Evolutionary conservation across 2,888 invertebrate species (phyloP).

Genomic region (Heliothis peltigera): DNA sequence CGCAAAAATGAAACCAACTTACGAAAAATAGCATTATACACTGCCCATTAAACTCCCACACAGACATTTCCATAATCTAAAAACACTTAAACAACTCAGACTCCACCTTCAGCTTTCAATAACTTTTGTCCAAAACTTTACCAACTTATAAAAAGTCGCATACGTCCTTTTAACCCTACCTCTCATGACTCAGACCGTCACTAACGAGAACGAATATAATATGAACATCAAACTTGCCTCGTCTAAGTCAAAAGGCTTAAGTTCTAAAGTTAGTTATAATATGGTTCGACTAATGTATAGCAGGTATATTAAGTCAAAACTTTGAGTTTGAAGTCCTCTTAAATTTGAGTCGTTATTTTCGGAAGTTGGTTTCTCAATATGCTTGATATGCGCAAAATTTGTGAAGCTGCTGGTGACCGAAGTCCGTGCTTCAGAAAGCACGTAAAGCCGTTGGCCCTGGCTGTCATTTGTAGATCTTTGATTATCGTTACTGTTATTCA

Average conservation of each 20-base stretch:
- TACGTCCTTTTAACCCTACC: conserved; percentile 25
- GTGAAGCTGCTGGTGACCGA: too few species aligned
- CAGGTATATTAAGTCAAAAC: conserved; percentile 61
- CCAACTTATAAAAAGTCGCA: conserved; percentile 13
- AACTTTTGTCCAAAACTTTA: conserved; percentile 27
- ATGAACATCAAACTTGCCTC: conserved; percentile 77
- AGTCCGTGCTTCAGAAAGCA: too few species aligned
- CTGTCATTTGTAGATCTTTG: too few species aligned
- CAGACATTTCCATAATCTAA: conserved; percentile 20
- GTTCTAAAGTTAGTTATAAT: conserved; percentile 71
- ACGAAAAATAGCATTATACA: too few species aligned
- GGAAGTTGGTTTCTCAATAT: conserved; percentile 14
- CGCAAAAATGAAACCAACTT: too few species aligned
- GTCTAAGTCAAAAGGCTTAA: conserved; percentile 77
- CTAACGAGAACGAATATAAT: conserved; percentile 60
- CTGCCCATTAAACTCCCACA: conserved; percentile 1
- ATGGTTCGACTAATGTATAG: conserved; percentile 59
- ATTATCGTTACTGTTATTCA: too few species aligned
- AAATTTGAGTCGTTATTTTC: conserved; percentile 45
- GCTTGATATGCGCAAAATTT: conserved; percentile 15
- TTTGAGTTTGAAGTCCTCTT: conserved; percentile 35
- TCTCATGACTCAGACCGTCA: conserved; percentile 51
- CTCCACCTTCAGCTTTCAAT: conserved; percentile 21
- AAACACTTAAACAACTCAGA: conserved; percentile 20
- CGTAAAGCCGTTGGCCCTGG: too few species aligned